Evolutionary conservation across 2,888 invertebrate genomes (phyloP).

Genomic region (Melanotus villosus): DNA sequence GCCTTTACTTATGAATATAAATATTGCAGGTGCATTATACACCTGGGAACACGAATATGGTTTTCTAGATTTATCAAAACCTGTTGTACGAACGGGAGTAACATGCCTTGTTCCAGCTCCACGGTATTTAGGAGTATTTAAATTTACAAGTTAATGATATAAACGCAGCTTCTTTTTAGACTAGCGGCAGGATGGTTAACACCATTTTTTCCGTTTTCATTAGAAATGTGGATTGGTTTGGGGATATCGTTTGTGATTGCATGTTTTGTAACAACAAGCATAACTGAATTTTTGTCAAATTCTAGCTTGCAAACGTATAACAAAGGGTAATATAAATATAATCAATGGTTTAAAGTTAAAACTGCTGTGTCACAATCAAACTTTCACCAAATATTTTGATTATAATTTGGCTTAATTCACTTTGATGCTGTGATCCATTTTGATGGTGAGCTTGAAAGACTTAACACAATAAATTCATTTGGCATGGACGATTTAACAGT

Average conservation of each 20-base stretch:
- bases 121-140: constrained; percentile 62
- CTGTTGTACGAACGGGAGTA: constrained; percentile 74
- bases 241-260: constrained; percentile 68
- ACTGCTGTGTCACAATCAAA: too few species aligned
- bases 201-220: constrained; percentile 75
- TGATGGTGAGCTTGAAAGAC: too few species aligned
- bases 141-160: background rate
- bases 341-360: too few species aligned
- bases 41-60: constrained; percentile 75
- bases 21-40: constrained; percentile 70
- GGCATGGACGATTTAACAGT: too few species aligned
- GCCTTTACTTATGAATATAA: too few species aligned
- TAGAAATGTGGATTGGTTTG: constrained; percentile 73
- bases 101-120: constrained; percentile 81
- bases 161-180: constrained; percentile 59
- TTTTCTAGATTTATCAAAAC: constrained; percentile 75
- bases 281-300: background rate
- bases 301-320: too few species aligned
- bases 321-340: too few species aligned
- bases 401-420: too few species aligned
- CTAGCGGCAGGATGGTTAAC: constrained; percentile 74
- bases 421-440: too few species aligned
- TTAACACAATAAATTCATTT: too few species aligned
- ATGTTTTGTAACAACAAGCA: background rate
- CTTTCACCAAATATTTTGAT: too few species aligned